A percentile compares a stretch with the other conserved stretches of the same genome.
These are phyloP conservation scores for Drosophila lutescens DNA, from an alignment of 2,888 invertebrate species.

Conservation along the genomic window DNA sequence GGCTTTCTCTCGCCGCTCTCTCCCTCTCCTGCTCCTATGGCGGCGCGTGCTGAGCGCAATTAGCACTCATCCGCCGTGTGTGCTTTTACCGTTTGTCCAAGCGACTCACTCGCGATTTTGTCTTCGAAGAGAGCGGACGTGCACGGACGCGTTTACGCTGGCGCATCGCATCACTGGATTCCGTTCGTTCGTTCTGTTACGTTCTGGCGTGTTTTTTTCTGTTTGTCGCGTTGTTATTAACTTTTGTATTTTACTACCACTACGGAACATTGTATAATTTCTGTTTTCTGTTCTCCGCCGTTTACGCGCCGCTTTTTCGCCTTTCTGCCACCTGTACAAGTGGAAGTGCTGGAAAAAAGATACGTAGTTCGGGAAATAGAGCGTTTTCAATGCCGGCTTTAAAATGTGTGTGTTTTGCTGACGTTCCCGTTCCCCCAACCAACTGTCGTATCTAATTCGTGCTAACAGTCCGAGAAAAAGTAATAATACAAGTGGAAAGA, in stretches of 20 bases:
- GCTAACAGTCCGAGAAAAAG: constrained; percentile 12
- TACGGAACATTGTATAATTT: constrained; percentile 40
- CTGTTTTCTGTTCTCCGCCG: constrained; percentile 44
- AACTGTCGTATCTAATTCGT: constrained; percentile 41
- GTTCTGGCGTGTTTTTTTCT: constrained; percentile 63
- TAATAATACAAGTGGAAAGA: constrained; percentile 6
- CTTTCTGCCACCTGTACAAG: constrained; percentile 41
- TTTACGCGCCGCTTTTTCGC: constrained; percentile 24
- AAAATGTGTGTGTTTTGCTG: constrained; percentile 43
- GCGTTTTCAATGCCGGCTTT: constrained; percentile 67
- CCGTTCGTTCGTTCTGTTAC: constrained; percentile 27
- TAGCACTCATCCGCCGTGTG: constrained; percentile 41
- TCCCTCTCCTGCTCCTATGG: neutral
- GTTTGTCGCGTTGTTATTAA: constrained; percentile 53
- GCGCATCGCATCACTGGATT: constrained; percentile 37
- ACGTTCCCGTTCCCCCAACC: constrained; percentile 24
- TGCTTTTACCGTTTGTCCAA: constrained; percentile 35
- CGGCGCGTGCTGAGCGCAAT: constrained; percentile 47
- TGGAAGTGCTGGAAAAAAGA: constrained; percentile 20
- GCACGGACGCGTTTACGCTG: constrained; percentile 41
- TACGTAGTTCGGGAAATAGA: constrained; percentile 30
- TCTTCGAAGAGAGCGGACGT: constrained; percentile 74
- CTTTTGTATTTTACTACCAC: constrained; percentile 61
- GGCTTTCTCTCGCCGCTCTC: constrained; percentile 1
- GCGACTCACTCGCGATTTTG: constrained; percentile 57